phyloP scores from a whole-genome alignment of 2,113 vertebrate species.

The Formicarius rufipectus region DNA sequence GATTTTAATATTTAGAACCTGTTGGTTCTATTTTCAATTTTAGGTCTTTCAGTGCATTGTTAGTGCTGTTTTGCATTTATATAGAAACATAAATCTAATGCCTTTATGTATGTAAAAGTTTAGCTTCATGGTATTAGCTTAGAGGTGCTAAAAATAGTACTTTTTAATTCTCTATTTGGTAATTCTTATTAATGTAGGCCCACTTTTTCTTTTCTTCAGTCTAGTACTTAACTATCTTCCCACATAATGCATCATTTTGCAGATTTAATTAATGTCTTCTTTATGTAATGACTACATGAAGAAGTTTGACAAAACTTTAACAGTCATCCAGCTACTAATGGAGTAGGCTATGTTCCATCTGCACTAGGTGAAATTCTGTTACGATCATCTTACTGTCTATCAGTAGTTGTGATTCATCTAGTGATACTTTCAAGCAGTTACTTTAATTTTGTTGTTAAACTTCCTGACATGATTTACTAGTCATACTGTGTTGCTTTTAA shows the following conservation, averaged over 20 bases:
- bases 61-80: conserved; percentile 6
- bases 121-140: background rate
- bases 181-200: background rate
- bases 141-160: background rate
- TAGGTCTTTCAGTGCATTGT: background rate
- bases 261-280: conserved; percentile 43
- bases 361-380: background rate
- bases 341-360: background rate
- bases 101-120: background rate
- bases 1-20: background rate
- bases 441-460: background rate
- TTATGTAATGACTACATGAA: background rate
- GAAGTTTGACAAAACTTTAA: background rate
- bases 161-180: background rate
- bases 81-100: background rate
- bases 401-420: background rate
- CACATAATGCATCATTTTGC: background rate
- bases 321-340: background rate
- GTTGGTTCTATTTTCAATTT: background rate
- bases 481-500: background rate
- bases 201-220: background rate
- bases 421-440: background rate
- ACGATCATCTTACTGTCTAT: background rate
- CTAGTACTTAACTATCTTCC: background rate
- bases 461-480: background rate